These are phyloP conservation scores for Epizoanthus rinbou DNA, from an alignment of 92 coral and sea anemone species.

Conservation along the genomic window DNA sequence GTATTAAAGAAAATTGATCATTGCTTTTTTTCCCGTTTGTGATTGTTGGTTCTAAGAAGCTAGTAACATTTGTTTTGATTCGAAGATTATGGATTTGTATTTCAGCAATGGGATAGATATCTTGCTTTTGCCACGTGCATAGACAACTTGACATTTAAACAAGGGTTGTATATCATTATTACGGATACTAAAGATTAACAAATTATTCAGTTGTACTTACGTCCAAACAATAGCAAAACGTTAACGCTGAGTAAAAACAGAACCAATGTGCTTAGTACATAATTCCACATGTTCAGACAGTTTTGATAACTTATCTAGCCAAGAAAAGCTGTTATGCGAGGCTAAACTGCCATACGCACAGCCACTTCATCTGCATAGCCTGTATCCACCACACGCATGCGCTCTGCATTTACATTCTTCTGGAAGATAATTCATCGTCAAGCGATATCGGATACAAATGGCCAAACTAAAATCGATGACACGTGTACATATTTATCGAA, in stretches of 20 bases:
- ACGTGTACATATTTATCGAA: too few species aligned
- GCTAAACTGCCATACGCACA: not conserved
- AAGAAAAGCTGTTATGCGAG: not conserved
- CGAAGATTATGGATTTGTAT: too few species aligned
- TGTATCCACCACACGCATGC: constrained; percentile 1
- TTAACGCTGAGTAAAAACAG: constrained; percentile 7
- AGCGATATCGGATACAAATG: not conserved
- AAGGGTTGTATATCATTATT: not conserved
- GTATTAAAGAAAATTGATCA: too few species aligned
- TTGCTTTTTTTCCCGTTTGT: too few species aligned
- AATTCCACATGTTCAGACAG: not conserved
- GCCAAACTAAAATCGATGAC: not conserved
- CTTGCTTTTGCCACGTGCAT: too few species aligned
- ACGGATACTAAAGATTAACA: not conserved
- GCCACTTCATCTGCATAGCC: not conserved
- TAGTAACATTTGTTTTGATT: too few species aligned
- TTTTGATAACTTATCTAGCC: not conserved
- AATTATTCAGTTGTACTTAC: not conserved
- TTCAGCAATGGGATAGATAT: too few species aligned
- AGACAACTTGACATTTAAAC: not conserved
- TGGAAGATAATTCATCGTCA: constrained; percentile 7
- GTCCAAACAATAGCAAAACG: constrained; percentile 25
- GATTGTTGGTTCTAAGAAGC: too few species aligned
- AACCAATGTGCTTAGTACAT: constrained; percentile 11
- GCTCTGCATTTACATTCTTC: constrained; percentile 25